A percentile compares a stretch with the other conserved stretches of the same genome.
Evolutionary conservation across 2,113 vertebrate species (phyloP).

Genomic region (Leucoraja erinaceus): DNA sequence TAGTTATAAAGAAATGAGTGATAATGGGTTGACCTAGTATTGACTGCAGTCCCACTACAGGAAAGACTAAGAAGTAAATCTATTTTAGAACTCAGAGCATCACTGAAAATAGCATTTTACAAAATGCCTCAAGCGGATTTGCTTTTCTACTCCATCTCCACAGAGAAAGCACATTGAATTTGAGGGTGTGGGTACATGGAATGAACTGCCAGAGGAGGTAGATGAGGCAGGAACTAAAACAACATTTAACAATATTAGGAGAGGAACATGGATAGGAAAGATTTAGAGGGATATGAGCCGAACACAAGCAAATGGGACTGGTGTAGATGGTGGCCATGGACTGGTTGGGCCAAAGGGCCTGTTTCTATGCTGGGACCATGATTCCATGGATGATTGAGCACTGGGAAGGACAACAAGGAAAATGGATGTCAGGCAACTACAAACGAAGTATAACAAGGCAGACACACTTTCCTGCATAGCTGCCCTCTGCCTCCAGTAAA

Average conservation of each 20-base stretch:
- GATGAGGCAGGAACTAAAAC: no score
- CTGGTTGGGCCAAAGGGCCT: no score
- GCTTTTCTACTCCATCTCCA: neutral
- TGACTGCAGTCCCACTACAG: neutral
- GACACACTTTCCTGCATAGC: neutral
- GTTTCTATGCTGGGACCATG: no score
- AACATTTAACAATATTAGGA: no score
- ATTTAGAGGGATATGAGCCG: no score
- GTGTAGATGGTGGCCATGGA: no score
- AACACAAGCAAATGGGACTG: no score
- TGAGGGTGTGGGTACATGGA: no score
- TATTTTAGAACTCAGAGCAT: neutral
- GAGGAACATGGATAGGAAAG: no score
- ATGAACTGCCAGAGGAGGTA: no score
- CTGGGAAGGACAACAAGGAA: neutral
- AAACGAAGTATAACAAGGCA: neutral
- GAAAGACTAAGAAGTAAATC: neutral
- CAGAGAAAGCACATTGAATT: neutral
- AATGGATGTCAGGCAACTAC: neutral
- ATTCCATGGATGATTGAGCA: neutral
- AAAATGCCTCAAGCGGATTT: neutral
- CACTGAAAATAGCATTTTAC: neutral
- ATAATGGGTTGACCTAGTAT: neutral
- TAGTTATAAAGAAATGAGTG: neutral
- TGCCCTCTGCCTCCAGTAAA: neutral